Evolutionary conservation across 2,113 vertebrate genomes (phyloP).

Genomic region (Tympanuchus pallidicinctus): DNA sequence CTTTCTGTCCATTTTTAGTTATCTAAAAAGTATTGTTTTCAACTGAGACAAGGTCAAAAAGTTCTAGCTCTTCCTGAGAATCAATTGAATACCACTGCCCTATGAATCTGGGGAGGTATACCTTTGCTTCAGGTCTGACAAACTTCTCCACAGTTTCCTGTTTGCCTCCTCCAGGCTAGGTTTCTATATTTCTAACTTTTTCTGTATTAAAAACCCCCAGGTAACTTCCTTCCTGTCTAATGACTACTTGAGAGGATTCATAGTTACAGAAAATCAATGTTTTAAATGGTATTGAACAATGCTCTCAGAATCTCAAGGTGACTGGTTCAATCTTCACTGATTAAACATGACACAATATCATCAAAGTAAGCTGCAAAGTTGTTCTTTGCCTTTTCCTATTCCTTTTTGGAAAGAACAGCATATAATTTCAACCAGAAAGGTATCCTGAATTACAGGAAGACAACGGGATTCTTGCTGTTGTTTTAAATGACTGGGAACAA

Average conservation of each 20-base stretch:
- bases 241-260: slow-evolving; percentile 73
- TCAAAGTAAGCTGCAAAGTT: slow-evolving; percentile 53
- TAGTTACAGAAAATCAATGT: slow-evolving; percentile 77
- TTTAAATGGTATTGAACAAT: slow-evolving; percentile 72
- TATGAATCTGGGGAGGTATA: slow-evolving; percentile 32
- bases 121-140: slow-evolving; percentile 59
- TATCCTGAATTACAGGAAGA: neutral
- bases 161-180: slow-evolving; percentile 63
- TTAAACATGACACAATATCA: slow-evolving; percentile 68
- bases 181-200: slow-evolving; percentile 61
- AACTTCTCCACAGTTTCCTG: slow-evolving; percentile 50
- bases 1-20: neutral
- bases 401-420: slow-evolving; percentile 1
- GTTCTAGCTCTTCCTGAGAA: slow-evolving; percentile 43
- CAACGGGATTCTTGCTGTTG: neutral
- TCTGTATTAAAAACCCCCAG: slow-evolving; percentile 17
- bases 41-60: slow-evolving; percentile 44
- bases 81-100: slow-evolving; percentile 13
- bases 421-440: neutral
- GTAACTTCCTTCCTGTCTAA: slow-evolving; percentile 71
- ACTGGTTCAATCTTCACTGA: slow-evolving; percentile 68
- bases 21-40: slow-evolving; percentile 10
- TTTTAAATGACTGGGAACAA: neutral
- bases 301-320: slow-evolving; percentile 73
- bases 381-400: neutral